phyloP scores from a whole-genome alignment of 2,888 invertebrate genomes.

The Erpobdella octoculata region DNA sequence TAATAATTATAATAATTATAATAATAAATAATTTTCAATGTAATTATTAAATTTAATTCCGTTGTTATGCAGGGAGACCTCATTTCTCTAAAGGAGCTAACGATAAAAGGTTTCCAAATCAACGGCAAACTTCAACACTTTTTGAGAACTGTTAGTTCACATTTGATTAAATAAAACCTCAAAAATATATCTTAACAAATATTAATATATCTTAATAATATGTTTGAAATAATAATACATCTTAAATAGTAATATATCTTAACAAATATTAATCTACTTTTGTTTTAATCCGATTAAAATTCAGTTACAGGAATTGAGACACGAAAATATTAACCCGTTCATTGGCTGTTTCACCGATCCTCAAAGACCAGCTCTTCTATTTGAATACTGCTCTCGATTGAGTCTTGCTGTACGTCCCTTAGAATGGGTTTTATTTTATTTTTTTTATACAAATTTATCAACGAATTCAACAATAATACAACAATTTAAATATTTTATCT shows the following conservation, averaged over 20 bases:
- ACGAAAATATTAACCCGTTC: conserved; percentile 82
- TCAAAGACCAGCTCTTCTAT: conserved; percentile 57
- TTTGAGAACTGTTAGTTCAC: conserved; percentile 44
- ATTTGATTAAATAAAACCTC: neutral
- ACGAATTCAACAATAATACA: neutral
- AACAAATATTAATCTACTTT: conserved; percentile 45
- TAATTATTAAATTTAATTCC: neutral
- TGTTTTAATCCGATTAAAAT: no score
- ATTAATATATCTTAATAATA: neutral
- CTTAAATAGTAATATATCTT: neutral
- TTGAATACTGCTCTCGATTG: conserved; percentile 78
- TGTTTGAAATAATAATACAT: neutral
- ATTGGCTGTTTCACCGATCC: conserved; percentile 76
- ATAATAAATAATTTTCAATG: neutral
- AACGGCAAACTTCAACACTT: conserved; percentile 62
- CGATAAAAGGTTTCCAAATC: conserved; percentile 64
- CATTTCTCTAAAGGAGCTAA: conserved; percentile 75
- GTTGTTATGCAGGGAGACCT: conserved; percentile 69
- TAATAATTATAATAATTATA: neutral
- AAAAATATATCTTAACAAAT: neutral
- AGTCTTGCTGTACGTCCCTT: conserved; percentile 55
- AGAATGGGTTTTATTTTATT: neutral
- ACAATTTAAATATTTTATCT: neutral
- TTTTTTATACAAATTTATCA: conserved; percentile 4
- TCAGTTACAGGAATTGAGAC: conserved; percentile 70